Percentiles rank a stretch among this genome's conserved stretches.
These are phyloP conservation scores for Grantiella picta DNA, from an alignment of 2,113 vertebrate genomes.

Conservation along the genomic window DNA sequence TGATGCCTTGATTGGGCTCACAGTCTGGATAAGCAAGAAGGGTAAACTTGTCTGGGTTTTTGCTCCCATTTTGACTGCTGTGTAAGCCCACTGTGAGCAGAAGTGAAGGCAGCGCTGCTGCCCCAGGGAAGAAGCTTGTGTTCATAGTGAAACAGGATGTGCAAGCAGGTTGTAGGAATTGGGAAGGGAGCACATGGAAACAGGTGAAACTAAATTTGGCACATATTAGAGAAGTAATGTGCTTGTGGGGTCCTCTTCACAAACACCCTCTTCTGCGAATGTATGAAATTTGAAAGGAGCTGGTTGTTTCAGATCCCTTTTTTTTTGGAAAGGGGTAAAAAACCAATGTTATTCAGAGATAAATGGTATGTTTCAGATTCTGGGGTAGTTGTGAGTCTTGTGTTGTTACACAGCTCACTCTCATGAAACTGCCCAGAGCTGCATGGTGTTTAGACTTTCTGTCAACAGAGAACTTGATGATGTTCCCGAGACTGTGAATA, in stretches of 20 bases:
- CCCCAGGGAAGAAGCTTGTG: constrained; percentile 10
- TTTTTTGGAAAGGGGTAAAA: neutral
- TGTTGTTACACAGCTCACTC: neutral
- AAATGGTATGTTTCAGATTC: neutral
- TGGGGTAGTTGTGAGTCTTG: neutral
- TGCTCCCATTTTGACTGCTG: neutral
- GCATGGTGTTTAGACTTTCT: neutral
- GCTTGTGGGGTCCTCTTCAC: constrained; percentile 7
- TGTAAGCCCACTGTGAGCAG: neutral
- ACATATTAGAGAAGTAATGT: constrained; percentile 44
- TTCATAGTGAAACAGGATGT: constrained; percentile 74
- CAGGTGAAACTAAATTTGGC: constrained; percentile 42
- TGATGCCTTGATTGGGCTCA: neutral
- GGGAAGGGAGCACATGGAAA: constrained; percentile 38
- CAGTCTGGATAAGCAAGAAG: neutral
- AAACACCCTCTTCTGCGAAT: constrained; percentile 2
- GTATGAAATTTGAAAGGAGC: constrained; percentile 25
- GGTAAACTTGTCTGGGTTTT: neutral
- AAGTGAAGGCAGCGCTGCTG: constrained; percentile 26
- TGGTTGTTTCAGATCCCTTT: constrained; percentile 41
- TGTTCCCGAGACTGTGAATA: neutral
- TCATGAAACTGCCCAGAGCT: neutral
- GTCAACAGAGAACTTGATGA: neutral
- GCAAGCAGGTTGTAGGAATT: constrained; percentile 50
- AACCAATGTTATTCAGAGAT: neutral